These are phyloP conservation scores for Sebastes minor DNA, from an alignment of 2,797 vertebrate species.

Conservation along the genomic window DNA sequence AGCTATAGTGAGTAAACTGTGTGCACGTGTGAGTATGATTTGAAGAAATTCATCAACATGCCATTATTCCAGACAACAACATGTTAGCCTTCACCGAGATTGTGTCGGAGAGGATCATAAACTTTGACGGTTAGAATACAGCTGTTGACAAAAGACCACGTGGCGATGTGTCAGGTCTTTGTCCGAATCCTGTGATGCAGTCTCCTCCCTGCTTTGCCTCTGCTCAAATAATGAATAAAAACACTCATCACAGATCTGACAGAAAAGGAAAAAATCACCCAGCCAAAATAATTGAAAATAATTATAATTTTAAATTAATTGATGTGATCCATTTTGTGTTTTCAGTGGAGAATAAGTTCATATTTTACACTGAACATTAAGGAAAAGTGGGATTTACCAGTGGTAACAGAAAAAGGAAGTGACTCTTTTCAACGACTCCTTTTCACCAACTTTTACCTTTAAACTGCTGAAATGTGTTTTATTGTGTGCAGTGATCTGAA, in stretches of 20 bases:
- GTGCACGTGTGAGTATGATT: background rate
- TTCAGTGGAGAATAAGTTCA: background rate
- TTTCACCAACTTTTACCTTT: background rate
- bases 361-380: background rate
- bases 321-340: background rate
- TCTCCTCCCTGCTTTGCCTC: background rate
- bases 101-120: background rate
- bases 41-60: conserved; percentile 2
- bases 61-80: background rate
- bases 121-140: conserved; percentile 1
- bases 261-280: background rate
- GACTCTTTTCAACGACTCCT: background rate
- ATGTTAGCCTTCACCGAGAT: background rate
- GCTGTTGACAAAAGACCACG: background rate
- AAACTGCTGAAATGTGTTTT: background rate
- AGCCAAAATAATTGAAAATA: background rate
- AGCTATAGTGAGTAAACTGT: conserved; percentile 10
- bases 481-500: background rate
- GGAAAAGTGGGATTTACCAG: background rate
- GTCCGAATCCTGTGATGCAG: background rate
- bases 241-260: background rate
- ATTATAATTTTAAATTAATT: background rate
- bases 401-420: background rate
- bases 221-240: background rate
- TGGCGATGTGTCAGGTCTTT: background rate